Conservation (phyloP, 2,797 vertebrate species). For the Dipus sagitta region DNA sequence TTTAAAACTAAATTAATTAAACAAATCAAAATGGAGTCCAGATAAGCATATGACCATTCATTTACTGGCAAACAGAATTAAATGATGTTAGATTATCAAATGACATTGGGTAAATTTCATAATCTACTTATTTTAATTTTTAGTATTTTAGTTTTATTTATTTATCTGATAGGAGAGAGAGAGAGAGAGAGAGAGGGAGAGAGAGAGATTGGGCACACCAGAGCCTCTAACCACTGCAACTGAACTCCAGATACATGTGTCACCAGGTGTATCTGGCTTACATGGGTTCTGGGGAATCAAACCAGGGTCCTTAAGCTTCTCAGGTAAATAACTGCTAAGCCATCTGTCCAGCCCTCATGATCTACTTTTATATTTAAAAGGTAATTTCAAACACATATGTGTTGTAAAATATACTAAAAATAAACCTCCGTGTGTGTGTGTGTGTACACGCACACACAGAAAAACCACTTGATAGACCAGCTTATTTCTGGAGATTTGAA, state of each 20-base stretch:
- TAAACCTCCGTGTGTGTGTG: background rate
- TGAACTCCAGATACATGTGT: too few species aligned
- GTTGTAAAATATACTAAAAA: constrained; percentile 6
- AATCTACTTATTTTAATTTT: background rate
- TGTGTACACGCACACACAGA: background rate
- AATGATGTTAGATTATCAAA: constrained; percentile 9
- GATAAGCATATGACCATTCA: background rate
- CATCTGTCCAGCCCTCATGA: background rate
- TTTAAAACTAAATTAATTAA: constrained; percentile 51
- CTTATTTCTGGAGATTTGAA: constrained; percentile 5
- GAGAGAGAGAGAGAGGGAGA: too few species aligned
- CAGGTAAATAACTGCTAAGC: too few species aligned
- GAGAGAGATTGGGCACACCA: too few species aligned
- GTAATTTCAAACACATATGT: background rate
- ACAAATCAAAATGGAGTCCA: background rate
- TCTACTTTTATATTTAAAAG: constrained; percentile 21
- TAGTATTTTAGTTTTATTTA: too few species aligned
- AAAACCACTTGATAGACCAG: background rate
- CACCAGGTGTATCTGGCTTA: too few species aligned
- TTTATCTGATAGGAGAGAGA: too few species aligned
- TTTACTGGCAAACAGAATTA: constrained; percentile 2
- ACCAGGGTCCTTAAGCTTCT: too few species aligned
- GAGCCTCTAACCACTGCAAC: too few species aligned
- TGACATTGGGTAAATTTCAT: background rate
- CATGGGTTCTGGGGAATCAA: too few species aligned